phyloP scores from a whole-genome alignment of 2,797 vertebrate species.

The Dromococcyx pavoninus region DNA sequence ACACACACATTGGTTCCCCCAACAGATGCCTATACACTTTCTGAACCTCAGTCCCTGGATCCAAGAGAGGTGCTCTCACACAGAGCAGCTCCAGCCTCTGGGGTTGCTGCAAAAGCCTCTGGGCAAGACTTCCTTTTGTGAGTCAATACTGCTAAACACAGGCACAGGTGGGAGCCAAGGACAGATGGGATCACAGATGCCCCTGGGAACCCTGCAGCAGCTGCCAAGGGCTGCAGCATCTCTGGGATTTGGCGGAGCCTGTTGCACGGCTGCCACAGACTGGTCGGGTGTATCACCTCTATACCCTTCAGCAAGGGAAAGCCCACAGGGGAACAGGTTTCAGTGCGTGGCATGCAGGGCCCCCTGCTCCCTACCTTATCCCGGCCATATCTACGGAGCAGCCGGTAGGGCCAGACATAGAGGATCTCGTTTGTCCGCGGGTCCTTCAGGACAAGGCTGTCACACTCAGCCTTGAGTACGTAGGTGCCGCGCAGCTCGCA shows the following conservation, averaged over 20 bases:
- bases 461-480: conserved; percentile 84
- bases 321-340: fast-evolving
- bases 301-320: neutral
- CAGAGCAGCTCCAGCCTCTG: neutral
- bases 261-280: neutral
- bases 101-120: neutral
- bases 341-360: fast-evolving
- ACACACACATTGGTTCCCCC: neutral
- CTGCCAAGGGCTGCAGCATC: neutral
- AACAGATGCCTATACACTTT: neutral
- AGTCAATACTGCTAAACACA: neutral
- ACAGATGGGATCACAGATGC: neutral
- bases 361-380: conserved; percentile 82
- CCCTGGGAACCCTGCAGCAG: neutral
- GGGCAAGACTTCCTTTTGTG: neutral
- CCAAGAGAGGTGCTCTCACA: neutral
- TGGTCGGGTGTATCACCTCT: neutral
- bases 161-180: neutral
- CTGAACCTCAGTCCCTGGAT: neutral
- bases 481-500: conserved; percentile 86
- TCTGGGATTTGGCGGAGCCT: neutral
- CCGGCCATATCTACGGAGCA: conserved; percentile 92
- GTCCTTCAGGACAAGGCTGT: conserved; percentile 84
- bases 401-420: conserved; percentile 91
- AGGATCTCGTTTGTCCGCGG: conserved; percentile 79